These are phyloP conservation scores for Drosophila leonis DNA, from an alignment of 2,888 invertebrate species.

Conservation along the genomic window DNA sequence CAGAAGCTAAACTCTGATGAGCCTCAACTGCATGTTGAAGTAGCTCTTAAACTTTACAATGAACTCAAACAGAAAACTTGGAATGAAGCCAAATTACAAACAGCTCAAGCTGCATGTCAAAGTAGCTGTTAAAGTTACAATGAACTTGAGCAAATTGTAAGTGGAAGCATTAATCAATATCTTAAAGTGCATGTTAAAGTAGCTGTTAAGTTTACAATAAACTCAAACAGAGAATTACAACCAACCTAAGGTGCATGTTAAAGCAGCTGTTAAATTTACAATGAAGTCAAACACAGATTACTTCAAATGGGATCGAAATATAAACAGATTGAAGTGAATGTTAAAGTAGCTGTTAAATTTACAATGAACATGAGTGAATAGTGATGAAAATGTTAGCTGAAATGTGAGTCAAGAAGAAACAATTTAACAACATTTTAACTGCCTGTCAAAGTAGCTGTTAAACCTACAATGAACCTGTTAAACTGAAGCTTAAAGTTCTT, in stretches of 20 bases:
- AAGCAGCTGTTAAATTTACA: not conserved
- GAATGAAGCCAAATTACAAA: too few relatives aligned
- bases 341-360: not conserved
- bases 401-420: not conserved
- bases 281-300: not conserved
- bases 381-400: not conserved
- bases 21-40: not conserved
- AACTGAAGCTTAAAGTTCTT: not conserved
- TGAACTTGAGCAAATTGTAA: too few relatives aligned
- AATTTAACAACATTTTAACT: too few relatives aligned
- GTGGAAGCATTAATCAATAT: not conserved
- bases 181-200: too few relatives aligned
- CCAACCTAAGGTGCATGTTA: too few relatives aligned
- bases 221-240: too few relatives aligned
- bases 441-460: not conserved
- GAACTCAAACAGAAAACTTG: too few relatives aligned
- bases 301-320: not conserved
- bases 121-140: too few relatives aligned
- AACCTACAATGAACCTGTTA: not conserved
- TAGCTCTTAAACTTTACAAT: too few relatives aligned
- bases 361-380: not conserved
- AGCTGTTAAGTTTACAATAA: not conserved
- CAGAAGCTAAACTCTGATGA: too few relatives aligned
- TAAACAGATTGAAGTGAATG: not conserved
- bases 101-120: not conserved